These are phyloP conservation scores for Craterocephalus amniculus DNA, from an alignment of 2,797 vertebrate genomes.

Conservation along the genomic window DNA sequence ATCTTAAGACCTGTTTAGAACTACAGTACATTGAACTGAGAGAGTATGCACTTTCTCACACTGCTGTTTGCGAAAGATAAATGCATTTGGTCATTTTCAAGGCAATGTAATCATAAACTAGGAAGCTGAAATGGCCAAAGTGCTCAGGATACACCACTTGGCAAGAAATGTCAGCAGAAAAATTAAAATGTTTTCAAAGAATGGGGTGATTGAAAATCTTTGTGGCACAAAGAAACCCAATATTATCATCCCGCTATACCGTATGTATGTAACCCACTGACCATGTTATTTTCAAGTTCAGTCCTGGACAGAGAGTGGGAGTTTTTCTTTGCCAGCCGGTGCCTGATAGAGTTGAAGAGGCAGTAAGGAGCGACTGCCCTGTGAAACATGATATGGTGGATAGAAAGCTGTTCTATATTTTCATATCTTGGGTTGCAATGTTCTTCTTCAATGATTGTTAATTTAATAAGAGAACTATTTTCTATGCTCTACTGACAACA, in stretches of 20 bases:
- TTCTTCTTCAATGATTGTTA: not conserved
- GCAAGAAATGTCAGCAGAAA: not conserved
- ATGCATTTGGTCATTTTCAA: not conserved
- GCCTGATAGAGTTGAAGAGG: conserved; percentile 68
- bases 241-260: conserved; percentile 34
- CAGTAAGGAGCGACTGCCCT: conserved; percentile 65
- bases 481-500: not conserved
- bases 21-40: too few species aligned
- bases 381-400: conserved; percentile 38
- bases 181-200: not conserved
- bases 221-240: conserved; percentile 35
- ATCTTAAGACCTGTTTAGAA: too few species aligned
- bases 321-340: conserved; percentile 65
- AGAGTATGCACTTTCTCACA: not conserved
- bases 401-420: conserved; percentile 40
- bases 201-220: conserved; percentile 24
- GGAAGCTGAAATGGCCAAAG: too few species aligned
- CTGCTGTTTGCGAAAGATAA: not conserved
- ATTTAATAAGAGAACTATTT: not conserved
- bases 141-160: not conserved
- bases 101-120: not conserved
- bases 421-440: conserved; percentile 5
- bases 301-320: conserved; percentile 73
- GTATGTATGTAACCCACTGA: conserved; percentile 53
- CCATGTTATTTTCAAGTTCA: conserved; percentile 68